A percentile compares a stretch with the other conserved stretches of the same genome.
These are phyloP conservation scores for Acomys russatus DNA, from an alignment of 2,797 vertebrate genomes.

Conservation along the genomic window DNA sequence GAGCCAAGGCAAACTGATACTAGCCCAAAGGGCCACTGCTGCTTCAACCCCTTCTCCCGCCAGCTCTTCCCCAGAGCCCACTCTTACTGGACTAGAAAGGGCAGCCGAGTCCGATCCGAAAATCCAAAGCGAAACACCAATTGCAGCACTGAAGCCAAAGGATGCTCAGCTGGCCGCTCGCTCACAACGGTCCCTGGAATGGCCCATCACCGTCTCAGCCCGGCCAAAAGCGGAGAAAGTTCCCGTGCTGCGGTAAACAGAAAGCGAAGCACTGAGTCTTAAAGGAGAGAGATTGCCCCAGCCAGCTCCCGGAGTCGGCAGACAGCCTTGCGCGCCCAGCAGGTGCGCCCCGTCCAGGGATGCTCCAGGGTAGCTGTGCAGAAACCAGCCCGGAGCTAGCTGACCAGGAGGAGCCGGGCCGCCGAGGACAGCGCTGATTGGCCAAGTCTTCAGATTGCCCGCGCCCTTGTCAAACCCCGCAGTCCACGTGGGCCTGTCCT, in stretches of 20 bases:
- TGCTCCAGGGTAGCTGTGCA: accelerated
- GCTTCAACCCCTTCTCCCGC: neutral
- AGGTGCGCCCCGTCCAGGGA: conserved; percentile 25
- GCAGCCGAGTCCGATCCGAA: neutral
- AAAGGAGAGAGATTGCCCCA: neutral
- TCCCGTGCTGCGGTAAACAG: neutral
- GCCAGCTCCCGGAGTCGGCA: neutral
- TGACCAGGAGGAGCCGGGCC: neutral
- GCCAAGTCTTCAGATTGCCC: neutral
- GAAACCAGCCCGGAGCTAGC: accelerated
- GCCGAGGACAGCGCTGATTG: conserved; percentile 70
- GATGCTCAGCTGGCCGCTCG: neutral
- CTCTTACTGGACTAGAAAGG: conserved; percentile 16
- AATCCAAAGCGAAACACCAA: neutral
- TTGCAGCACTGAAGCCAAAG: neutral
- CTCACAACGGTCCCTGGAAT: too few species aligned
- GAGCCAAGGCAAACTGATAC: neutral
- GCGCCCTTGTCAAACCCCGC: neutral
- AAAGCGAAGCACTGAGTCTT: neutral
- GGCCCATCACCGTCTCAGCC: neutral
- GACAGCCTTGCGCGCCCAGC: neutral
- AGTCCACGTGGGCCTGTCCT: conserved; percentile 61
- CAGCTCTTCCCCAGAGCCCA: neutral
- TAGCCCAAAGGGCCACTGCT: neutral
- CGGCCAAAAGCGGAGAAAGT: neutral